Percentiles rank a stretch among this genome's conserved stretches.
These are phyloP conservation scores for Pollenia amentaria DNA, from an alignment of 2,888 invertebrate species.

Conservation along the genomic window DNA sequence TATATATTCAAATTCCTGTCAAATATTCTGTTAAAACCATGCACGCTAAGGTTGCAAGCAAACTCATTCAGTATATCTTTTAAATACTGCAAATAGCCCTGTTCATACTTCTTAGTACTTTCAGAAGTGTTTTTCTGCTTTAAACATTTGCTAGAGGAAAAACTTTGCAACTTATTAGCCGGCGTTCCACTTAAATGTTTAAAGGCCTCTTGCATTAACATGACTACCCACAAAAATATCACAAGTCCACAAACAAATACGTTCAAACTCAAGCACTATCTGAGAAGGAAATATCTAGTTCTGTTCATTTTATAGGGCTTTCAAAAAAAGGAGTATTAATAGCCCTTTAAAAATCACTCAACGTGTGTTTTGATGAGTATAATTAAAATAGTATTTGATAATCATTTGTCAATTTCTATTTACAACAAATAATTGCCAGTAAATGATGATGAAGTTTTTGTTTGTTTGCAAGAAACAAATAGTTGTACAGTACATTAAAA, in stretches of 20 bases:
- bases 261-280: not conserved
- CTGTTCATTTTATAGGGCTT: not conserved
- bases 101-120: not conserved
- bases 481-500: not conserved
- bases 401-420: conserved; percentile 24
- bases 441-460: not conserved
- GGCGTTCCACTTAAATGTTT: conserved; percentile 1
- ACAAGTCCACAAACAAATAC: not conserved
- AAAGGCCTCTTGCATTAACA: conserved; percentile 18
- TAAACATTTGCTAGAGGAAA: not conserved
- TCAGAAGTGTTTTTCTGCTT: not conserved
- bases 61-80: conserved; percentile 2
- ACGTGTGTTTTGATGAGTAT: conserved; percentile 4
- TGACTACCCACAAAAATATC: not conserved
- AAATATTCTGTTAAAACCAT: conserved; percentile 51
- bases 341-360: conserved; percentile 21
- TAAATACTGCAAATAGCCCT: not conserved
- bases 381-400: conserved; percentile 16
- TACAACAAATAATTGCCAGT: not conserved
- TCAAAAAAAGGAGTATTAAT: not conserved
- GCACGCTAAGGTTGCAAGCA: conserved; percentile 21
- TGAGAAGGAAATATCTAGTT: not conserved
- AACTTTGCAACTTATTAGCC: conserved; percentile 10
- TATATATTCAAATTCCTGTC: not conserved
- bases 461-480: not conserved